Conservation (phyloP, 2,888 invertebrate species). For the Arenicola marina region DNA sequence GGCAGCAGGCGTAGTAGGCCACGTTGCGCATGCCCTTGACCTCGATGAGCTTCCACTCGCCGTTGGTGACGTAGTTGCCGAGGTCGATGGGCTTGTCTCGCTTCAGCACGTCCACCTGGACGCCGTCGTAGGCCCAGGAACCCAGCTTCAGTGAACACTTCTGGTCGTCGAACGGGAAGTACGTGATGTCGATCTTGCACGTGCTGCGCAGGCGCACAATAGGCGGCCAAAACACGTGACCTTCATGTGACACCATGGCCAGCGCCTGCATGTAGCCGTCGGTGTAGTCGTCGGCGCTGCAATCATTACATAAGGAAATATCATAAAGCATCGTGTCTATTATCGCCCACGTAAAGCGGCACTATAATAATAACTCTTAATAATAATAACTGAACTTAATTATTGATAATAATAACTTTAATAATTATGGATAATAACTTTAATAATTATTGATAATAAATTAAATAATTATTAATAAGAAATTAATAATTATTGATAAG, state of each 20-base stretch:
- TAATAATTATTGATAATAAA: too few species aligned
- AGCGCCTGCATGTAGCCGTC: conserved; percentile 66
- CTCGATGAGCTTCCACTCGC: conserved; percentile 54
- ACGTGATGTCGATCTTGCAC: conserved; percentile 65
- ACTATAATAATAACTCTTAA: neutral
- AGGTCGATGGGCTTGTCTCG: conserved; percentile 49
- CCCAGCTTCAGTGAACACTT: conserved; percentile 49
- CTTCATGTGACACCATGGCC: conserved; percentile 65
- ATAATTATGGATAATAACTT: neutral
- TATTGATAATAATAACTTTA: neutral
- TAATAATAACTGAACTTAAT: neutral
- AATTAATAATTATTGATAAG: too few species aligned
- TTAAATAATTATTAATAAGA: too few species aligned
- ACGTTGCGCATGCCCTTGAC: conserved; percentile 44
- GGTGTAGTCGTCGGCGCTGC: conserved; percentile 67
- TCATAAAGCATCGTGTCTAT: too few species aligned
- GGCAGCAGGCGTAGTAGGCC: conserved; percentile 53
- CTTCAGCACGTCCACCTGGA: conserved; percentile 48
- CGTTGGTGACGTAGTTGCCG: conserved; percentile 52
- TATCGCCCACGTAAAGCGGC: neutral
- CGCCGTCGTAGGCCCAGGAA: conserved; percentile 54
- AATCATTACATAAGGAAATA: conserved; percentile 7
- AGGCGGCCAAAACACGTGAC: conserved; percentile 67
- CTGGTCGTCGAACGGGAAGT: conserved; percentile 67
- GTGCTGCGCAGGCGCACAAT: conserved; percentile 66